These are phyloP conservation scores for Hipposideros larvatus DNA, from an alignment of 2,797 vertebrate species.

Conservation along the genomic window DNA sequence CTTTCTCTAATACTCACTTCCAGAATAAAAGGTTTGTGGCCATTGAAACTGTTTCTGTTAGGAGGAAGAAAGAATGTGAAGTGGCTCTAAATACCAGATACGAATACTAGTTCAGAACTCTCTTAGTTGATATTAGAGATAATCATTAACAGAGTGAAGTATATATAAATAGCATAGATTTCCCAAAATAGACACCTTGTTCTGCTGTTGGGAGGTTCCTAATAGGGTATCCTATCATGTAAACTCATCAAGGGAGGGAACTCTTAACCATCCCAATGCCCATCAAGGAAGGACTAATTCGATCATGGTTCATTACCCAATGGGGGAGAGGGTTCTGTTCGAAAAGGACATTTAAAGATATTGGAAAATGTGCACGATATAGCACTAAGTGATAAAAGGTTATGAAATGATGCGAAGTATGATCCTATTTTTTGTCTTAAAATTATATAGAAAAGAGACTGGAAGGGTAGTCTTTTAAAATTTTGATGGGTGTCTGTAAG, in stretches of 20 bases:
- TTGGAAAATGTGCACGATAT: neutral
- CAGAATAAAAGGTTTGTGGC: neutral
- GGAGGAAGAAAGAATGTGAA: conserved; percentile 11
- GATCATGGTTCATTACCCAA: neutral
- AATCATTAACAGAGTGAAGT: conserved; percentile 41
- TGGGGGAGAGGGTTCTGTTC: neutral
- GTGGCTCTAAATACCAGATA: neutral
- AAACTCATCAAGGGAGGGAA: neutral
- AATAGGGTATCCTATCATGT: neutral
- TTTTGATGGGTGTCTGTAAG: neutral
- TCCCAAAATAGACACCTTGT: neutral
- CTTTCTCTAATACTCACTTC: neutral
- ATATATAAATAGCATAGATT: neutral
- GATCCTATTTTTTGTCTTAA: neutral
- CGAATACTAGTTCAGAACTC: neutral
- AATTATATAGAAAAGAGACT: neutral
- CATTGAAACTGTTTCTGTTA: neutral
- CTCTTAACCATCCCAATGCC: neutral
- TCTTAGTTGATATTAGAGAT: conserved; percentile 21
- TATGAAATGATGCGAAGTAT: neutral
- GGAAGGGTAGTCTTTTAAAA: neutral
- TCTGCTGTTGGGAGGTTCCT: neutral
- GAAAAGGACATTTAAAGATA: neutral
- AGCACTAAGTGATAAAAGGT: neutral
- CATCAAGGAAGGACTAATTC: neutral